These are phyloP conservation scores for Pelmatolapia mariae DNA, from an alignment of 2,113 vertebrate genomes.

Conservation along the genomic window DNA sequence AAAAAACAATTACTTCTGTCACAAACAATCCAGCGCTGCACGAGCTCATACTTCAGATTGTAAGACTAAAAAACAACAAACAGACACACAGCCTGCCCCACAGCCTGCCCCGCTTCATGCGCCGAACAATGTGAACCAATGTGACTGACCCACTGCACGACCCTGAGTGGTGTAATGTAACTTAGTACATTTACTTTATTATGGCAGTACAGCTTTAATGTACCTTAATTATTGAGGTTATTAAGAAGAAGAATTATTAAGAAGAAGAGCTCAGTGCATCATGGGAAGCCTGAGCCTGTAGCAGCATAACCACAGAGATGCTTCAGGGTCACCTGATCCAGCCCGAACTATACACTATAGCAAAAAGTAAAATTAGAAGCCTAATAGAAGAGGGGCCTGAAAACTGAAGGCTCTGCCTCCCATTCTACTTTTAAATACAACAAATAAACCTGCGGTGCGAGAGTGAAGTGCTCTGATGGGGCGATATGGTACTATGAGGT, in stretches of 20 bases:
- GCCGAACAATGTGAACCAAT: rapidly evolving
- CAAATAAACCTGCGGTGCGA: not conserved
- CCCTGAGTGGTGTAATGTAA: not conserved
- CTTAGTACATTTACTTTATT: not conserved
- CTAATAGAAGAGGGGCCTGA: not conserved
- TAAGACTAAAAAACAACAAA: not conserved
- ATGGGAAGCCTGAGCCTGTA: not conserved
- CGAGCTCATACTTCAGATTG: not conserved
- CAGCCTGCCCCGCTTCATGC: rapidly evolving
- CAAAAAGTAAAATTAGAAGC: not conserved
- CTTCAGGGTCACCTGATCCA: not conserved
- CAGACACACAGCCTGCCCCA: rapidly evolving
- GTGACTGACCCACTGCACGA: not conserved
- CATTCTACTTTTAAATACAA: not conserved
- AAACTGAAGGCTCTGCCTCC: not conserved
- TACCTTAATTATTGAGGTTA: not conserved
- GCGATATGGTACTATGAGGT: not conserved
- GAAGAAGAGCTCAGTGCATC: not conserved
- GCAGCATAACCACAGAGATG: not conserved
- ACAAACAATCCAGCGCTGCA: rapidly evolving
- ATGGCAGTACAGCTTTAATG: not conserved
- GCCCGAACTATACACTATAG: not conserved
- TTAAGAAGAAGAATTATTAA: not conserved
- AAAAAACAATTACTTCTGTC: not conserved
- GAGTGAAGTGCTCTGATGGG: not conserved